A percentile compares a stretch with the other conserved stretches of the same genome.
Evolutionary conservation across 2,797 vertebrate genomes (phyloP).

Genomic region (Eptatretus atami): DNA sequence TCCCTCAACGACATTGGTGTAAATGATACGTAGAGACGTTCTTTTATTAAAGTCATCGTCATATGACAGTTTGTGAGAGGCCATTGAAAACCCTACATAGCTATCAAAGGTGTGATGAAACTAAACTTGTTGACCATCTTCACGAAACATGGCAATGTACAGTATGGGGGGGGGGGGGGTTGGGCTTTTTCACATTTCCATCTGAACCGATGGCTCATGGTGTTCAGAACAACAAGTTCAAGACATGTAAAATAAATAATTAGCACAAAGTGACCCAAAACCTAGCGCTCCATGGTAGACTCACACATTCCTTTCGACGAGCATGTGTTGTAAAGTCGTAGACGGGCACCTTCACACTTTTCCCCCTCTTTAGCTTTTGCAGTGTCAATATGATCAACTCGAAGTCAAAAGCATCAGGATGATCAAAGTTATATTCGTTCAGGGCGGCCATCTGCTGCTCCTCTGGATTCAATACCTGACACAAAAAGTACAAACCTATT

Average conservation of each 20-base stretch:
- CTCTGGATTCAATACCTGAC: conserved; percentile 35
- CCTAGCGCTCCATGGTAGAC: conserved; percentile 8
- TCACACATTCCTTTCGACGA: conserved; percentile 44
- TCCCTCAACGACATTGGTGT: too few relatives aligned
- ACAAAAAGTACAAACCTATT: neutral
- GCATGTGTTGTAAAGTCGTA: conserved; percentile 44
- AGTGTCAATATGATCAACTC: conserved; percentile 35
- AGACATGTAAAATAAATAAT: neutral
- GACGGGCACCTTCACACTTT: conserved; percentile 49
- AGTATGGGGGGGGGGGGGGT: too few relatives aligned
- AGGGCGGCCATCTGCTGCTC: conserved; percentile 29
- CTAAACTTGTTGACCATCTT: too few relatives aligned
- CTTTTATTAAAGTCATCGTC: too few relatives aligned
- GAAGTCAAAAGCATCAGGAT: conserved; percentile 53
- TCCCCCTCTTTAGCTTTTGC: conserved; percentile 48
- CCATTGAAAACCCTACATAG: too few relatives aligned
- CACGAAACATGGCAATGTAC: too few relatives aligned
- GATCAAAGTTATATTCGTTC: conserved; percentile 55
- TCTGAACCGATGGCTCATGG: too few relatives aligned
- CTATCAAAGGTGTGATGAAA: too few relatives aligned
- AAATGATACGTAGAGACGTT: too few relatives aligned
- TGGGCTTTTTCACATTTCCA: too few relatives aligned
- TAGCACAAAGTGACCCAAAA: neutral
- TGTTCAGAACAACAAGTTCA: too few relatives aligned
- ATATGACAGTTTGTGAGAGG: too few relatives aligned